Conservation (phyloP, 92 coral and sea anemone species). For the Umimayanthus kanabou region DNA sequence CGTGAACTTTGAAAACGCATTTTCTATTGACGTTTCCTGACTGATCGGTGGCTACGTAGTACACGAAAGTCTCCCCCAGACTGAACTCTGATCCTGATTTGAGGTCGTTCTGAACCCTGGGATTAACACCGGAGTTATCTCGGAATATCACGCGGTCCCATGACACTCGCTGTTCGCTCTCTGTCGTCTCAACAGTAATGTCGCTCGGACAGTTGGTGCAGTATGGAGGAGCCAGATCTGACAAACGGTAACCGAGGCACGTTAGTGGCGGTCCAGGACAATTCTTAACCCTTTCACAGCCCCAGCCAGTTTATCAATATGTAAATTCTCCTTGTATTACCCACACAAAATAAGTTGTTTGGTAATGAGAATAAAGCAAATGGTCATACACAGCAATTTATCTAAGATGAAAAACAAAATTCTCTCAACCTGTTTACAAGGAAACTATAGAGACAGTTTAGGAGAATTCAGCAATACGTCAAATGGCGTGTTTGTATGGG, state of each 20-base stretch:
- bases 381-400: too few species aligned
- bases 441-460: too few species aligned
- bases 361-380: too few species aligned
- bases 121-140: conserved; percentile 84
- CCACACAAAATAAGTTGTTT: too few species aligned
- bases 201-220: conserved; percentile 79
- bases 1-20: conserved; percentile 75
- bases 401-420: too few species aligned
- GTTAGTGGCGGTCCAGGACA: too few species aligned
- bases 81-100: conserved; percentile 53
- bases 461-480: too few species aligned
- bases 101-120: conserved; percentile 38
- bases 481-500: too few species aligned
- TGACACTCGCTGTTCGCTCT: conserved; percentile 40
- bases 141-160: conserved; percentile 75
- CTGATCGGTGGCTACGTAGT: conserved; percentile 68
- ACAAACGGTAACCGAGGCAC: neutral
- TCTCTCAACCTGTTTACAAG: too few species aligned
- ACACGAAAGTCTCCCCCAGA: conserved; percentile 65
- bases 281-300: too few species aligned
- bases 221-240: conserved; percentile 90
- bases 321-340: too few species aligned
- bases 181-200: conserved; percentile 48
- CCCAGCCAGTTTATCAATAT: too few species aligned
- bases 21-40: conserved; percentile 68